phyloP scores from a whole-genome alignment of 2,888 invertebrate species.

The Thereva unica region DNA sequence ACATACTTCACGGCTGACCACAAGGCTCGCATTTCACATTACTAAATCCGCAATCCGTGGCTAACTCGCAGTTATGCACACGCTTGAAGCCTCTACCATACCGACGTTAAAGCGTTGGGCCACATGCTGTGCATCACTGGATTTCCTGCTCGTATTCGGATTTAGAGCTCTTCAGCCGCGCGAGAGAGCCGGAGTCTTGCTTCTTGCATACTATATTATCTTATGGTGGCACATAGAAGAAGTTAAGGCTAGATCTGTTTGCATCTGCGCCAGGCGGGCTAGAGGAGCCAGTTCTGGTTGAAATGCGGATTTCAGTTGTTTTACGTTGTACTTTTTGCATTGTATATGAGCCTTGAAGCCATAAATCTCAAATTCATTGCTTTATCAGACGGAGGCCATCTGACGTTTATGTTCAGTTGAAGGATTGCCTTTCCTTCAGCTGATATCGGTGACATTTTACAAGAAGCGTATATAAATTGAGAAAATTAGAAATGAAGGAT shows the following conservation, averaged over 20 bases:
- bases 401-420: conserved; percentile 23
- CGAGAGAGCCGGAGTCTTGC: not conserved
- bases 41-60: conserved; percentile 16
- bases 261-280: not conserved
- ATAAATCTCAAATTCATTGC: conserved; percentile 33
- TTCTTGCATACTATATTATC: no score
- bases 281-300: not conserved
- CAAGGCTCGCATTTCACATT: conserved; percentile 22
- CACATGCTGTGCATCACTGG: conserved; percentile 28
- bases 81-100: not conserved
- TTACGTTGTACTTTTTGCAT: conserved; percentile 1
- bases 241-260: conserved; percentile 3
- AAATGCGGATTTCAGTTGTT: not conserved
- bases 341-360: conserved; percentile 22
- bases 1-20: conserved; percentile 32
- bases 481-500: not conserved
- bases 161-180: conserved; percentile 1
- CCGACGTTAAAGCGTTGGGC: conserved; percentile 8
- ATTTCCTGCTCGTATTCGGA: conserved; percentile 28
- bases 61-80: conserved; percentile 7
- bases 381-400: conserved; percentile 25
- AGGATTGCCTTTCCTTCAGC: conserved; percentile 13
- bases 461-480: conserved; percentile 7
- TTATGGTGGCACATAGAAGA: not conserved
- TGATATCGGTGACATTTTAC: conserved; percentile 3